Base-by-base conservation (phyloP, 2,113 vertebrate species). In the Prunella himalayana region DNA sequence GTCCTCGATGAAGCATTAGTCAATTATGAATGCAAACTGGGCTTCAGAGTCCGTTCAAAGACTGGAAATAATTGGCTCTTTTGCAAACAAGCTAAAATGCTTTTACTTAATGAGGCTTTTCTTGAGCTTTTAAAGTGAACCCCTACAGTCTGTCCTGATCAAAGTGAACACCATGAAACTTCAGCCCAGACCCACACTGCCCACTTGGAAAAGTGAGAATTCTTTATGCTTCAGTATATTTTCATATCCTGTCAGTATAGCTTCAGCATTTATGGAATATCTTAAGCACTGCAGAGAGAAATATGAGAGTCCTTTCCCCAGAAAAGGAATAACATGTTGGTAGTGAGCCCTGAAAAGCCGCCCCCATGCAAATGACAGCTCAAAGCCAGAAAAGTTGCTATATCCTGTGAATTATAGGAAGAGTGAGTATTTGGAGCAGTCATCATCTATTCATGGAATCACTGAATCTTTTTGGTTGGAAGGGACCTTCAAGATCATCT, bases 91-190 rank as follows among this genome's bases (percentile, higher is more conserved):
- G 61, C 73, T 77, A 41, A 78, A 92, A 82, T 59, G 24, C 23
- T 90, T 94, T 80, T 57, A 54, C n/a, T 89, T 86, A 95, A 89
- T 70, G 84, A 89, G 49, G 22, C 39, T 79, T 95, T 83, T n/a
- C 23, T 78, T 84, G 51, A 0, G 0, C 31, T 88, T 89, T 69
- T 77, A 51, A 90, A 93, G 39, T 33, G 57, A 79, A 57, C 47
- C 15, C 31, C 30, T 37, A 10, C 71, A 77, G 25, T 77, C 63
- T 57, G 6, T 82, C 42, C 47, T 82, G 50, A 83, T 84, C 37
- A 82, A 86, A 91, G 17, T 1, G 4, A 87, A 3, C 44, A 75
- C 47, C 5, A 4, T 72, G 79, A 66, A 87, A 54, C 50, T 88
- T 50, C 42, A 77, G 56, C 39, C 20, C 22, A 69, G 35, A 68